A percentile compares a stretch with the other conserved stretches of the same genome.
Conservation (phyloP, 2,113 vertebrate genomes). For the Empidonax traillii region DNA sequence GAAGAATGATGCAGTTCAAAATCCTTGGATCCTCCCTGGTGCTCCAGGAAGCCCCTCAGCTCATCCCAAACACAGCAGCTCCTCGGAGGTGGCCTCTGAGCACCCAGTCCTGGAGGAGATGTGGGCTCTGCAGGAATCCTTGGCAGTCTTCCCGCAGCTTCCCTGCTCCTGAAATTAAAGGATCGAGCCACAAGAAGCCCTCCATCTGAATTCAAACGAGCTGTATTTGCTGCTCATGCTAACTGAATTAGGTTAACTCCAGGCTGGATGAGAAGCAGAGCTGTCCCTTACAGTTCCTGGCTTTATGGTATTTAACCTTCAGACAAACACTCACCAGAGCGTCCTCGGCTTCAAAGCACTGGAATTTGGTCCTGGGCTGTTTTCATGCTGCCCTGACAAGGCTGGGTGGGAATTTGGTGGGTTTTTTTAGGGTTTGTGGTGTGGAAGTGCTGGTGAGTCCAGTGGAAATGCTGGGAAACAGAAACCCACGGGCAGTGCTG, state of each 20-base stretch:
- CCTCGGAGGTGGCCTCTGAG: not conserved
- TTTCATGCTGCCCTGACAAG: not conserved
- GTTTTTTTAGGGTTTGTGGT: accelerated
- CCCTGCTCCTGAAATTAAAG: not conserved
- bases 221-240: not conserved
- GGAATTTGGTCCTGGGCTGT: not conserved
- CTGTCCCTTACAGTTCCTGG: not conserved
- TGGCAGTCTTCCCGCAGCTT: not conserved
- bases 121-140: not conserved
- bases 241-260: conserved; percentile 14
- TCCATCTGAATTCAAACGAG: not conserved
- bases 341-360: not conserved
- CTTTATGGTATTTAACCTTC: not conserved
- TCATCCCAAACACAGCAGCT: not conserved
- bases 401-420: accelerated
- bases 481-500: accelerated
- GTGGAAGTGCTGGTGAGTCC: not conserved
- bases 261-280: conserved; percentile 34
- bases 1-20: not conserved
- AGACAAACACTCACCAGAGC: not conserved
- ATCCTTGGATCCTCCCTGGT: not conserved
- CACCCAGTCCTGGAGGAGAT: not conserved
- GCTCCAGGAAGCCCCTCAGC: not conserved
- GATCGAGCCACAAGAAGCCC: not conserved
- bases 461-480: accelerated